Evolutionary conservation across 2,888 invertebrate genomes (phyloP), one percentile per base, ranked within the genome.

Genomic region (Ornithoptera alexandrae): DNA sequence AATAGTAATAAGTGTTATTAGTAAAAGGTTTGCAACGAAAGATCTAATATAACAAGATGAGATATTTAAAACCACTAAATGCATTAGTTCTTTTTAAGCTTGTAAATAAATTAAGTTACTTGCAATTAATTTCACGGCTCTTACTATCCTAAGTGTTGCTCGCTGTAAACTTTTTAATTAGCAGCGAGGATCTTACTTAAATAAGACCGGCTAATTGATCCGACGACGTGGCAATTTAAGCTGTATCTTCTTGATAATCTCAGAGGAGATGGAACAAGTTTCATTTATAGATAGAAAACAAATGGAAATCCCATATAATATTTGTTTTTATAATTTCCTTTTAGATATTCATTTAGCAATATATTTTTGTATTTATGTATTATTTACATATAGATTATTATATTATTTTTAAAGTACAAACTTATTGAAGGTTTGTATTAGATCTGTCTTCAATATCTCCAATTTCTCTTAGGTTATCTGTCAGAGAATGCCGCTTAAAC

Each of bases 181-280:
- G 74, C 73, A 74, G 77, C 74, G 76, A 73, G 73, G 79, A 69
- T 73, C 72, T 76, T 70, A 79, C 71, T 83, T 58, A 62, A 80
- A 82, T 79, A 80, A 78, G 81, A 82, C 79, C 77, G 62, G 78
- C 80, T 85, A 84, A 88, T 87, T 84, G 82, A 79, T 70, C 64
- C 72, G 69, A 73, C 73, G 70, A 72, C 68, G 69, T 53, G 65
- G 74, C 75, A 75, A 76, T 76, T 76, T 75, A 73, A 72, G 72
- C 72, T 70, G 72, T 74, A 75, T 74, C 71, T 72, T 39, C 64
- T 58, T 64, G 70, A 73, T 72, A 71, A 73, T 74, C 70, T 67
- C 6, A 60, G 57, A 65, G 42, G 58, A 62, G 65, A 67, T 57
- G 66, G 36, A 67, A 66, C 70, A 62, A 65, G 64, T 71, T 71